Evolutionary conservation across 2,888 invertebrate genomes (phyloP), one percentile per base, ranked within the genome.

Genomic region (Lepidochrysops patricia): DNA sequence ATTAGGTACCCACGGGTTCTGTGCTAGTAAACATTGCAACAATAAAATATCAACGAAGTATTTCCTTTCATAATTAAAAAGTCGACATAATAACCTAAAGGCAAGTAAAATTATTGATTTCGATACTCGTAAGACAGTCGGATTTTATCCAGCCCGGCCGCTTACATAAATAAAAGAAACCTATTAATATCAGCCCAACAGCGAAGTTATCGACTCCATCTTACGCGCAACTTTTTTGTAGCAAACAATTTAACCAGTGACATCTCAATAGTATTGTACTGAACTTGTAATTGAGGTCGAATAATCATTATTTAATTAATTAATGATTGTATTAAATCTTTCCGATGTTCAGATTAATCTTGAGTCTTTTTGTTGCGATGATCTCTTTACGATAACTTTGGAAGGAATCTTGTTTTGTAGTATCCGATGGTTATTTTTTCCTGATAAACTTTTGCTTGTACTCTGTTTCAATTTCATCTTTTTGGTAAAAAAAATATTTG

Each of bases 81-180:
- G 15, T 54, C 32, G 12, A 12, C 9, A 29, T 13, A 29, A 43
- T 48, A 4, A 29, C 43, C 43, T 43, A 26, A 57, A 37, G 37
- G 57, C 37, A 12, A 7, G 26, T 26, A 27, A 43, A 37, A 57
- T 12, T 56, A 43, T 50, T 52, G 34, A 59, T 59, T 50, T 26
- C 58, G 58, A 34, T 35, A 52, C 35, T 52, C 19, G 13, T n/a
- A n/a, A n/a, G 15, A 23, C 35, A 60, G 62, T n/a, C n/a, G n/a
- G n/a, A 62, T 63, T 37, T 60, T 62, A 63, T 62, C 60, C 60
- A 50, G 50, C 29, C 57, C 35, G 57, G 52, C 43, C 43, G 43
- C 43, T 23, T 19, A 48, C 58, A 60, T 56, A 66, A 67, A 67
- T 66, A 65, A 66, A 64, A 62, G 48, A 63, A 64, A 61, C 63